Evolutionary conservation across 1,140 invertebrate genomes (phyloP), one percentile per base, ranked within the genome.

Genomic region (Trigoniulus corallinus): DNA sequence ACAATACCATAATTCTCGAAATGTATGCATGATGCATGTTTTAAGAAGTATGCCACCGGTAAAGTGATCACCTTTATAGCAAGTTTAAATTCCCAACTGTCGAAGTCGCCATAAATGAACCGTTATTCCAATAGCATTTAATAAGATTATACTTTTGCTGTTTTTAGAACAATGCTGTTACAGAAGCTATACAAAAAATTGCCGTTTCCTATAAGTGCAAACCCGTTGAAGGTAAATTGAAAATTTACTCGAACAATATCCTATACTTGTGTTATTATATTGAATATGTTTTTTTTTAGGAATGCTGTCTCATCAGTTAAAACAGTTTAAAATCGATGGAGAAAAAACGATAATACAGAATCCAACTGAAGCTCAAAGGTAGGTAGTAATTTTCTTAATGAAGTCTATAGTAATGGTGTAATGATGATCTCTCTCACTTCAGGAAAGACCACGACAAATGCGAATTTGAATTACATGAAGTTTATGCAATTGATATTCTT

Each of bases 331-430:
- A 67, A 95, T 97, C 65, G 92, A 98, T 71, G 95, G 94, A 22
- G 93, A 97, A 59, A 99, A 99, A 72, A 93, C 92, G 18, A 96
- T 99, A 55, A 97, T 98, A 61, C 88, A 94, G 67, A 95, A 97
- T 71, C 95, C 96, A 2, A 91, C 82, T 60, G 95, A 98, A 64
- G 84, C 88, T 44, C 95, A 98, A 65, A 71, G 64, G 67, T 69
- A 58, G 18, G 48, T 42, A 13, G 2, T 48, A 20, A 41, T 43
- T 45, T 25, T 59, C 26, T n/a, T 39, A 2, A 23, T 46, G n/a
- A n/a, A n/a, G n/a, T n/a, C n/a, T n/a, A n/a, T n/a, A n/a, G 21
- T 44, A 4, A 46, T 20, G 24, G 13, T 24, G 20, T 50, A 12
- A 39, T 48, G 25, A 45, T 50, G 40, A 25, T 25, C 39, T 26